Base-by-base conservation (phyloP, 1,140 invertebrate species). In the Caerostris darwini region DNA sequence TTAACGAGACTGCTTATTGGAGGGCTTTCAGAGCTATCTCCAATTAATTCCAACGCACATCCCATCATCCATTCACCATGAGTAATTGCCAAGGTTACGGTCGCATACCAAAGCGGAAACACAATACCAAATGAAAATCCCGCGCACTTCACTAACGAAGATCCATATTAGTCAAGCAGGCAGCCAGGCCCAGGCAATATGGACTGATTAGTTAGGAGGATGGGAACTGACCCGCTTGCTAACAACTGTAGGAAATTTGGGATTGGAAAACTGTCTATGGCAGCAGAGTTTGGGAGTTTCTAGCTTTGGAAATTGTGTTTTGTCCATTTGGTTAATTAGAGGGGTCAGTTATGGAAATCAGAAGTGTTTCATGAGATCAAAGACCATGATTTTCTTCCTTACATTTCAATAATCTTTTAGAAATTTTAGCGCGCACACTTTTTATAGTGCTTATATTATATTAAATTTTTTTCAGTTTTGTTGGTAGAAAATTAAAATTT, bases 121-220 rank as follows among this genome's bases (percentile, higher is more conserved):
- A 83, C 82, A 83, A 83, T 83, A 83, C 82, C 53, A 58, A 58
- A 58, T 56, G 82, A 83, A 83, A 83, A 83, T 83, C 82, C 82
- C 14, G 57, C 82, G 53, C 54, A 17, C 14, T 58, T 83, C 82
- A 17, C 34, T 83, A 83, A 19, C 82, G 82, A 6, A 56, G 82
- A 83, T 83, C 82, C 82, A 83, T 83, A 83, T 83, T 83, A 83
- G 82, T 56, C 82, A 56, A 83, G 61, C 71, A 12, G 71, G 34
- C 71, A 77, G 19, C n/a, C 61, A 12, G 34, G 34, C 3, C 71
- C 50, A 12, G 12, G 71, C 71, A 77, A 77, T 77, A 50, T 77
- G 19, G 19, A 5, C 71, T 77, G 71, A 77, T 77, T 77, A 53
- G 71, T 77, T 77, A 34, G 3, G 7, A 6, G 61, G 14, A n/a